These are phyloP conservation scores for Portevinia maculata DNA, from an alignment of 2,888 invertebrate species.

Conservation along the genomic window DNA sequence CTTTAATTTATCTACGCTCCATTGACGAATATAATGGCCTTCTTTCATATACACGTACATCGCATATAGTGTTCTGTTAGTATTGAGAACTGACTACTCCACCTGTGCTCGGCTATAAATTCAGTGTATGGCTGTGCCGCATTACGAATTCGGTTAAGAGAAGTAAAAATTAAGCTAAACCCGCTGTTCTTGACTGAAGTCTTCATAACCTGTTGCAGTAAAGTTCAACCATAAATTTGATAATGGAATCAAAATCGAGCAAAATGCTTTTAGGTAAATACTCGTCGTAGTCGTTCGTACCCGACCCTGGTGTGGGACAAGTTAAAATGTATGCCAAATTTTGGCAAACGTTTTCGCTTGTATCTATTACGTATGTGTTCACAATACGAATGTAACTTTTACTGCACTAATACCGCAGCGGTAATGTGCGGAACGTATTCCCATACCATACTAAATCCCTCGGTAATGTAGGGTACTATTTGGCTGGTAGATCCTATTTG, in stretches of 20 bases:
- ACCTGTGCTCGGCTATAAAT: conserved; percentile 47
- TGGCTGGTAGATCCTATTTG: conserved; percentile 1
- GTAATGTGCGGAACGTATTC: conserved; percentile 25
- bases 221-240: conserved; percentile 47
- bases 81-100: conserved; percentile 33
- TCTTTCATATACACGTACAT: too few relatives aligned
- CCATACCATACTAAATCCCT: conserved; percentile 5
- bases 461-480: conserved; percentile 38
- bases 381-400: background rate
- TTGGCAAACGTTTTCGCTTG: conserved; percentile 8
- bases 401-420: conserved; percentile 1
- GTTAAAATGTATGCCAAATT: conserved; percentile 18
- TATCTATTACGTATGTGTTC: background rate
- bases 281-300: background rate
- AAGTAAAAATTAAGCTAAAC: conserved; percentile 12
- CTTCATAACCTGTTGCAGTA: conserved; percentile 57
- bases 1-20: conserved; percentile 23
- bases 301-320: conserved; percentile 7
- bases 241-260: conserved; percentile 48
- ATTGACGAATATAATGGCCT: conserved; percentile 34
- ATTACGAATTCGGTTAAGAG: background rate
- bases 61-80: conserved; percentile 11
- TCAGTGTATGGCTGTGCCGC: conserved; percentile 37
- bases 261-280: conserved; percentile 39
- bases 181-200: background rate